Conservation (phyloP, 2,113 vertebrate species). For the Panthera uncia region DNA sequence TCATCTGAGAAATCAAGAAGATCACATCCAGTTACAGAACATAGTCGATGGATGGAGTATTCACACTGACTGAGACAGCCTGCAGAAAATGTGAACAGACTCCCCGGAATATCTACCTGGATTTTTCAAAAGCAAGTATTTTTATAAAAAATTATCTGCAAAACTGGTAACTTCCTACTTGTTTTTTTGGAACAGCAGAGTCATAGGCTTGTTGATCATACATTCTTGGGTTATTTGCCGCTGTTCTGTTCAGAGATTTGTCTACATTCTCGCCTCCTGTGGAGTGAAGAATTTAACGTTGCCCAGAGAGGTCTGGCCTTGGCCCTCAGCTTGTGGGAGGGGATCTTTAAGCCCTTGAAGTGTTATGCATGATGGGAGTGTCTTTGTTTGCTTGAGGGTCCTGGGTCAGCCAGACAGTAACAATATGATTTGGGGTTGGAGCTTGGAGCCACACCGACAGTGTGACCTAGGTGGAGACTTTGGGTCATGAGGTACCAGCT, state of each 20-base stretch:
- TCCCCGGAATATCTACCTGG: background rate
- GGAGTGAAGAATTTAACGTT: background rate
- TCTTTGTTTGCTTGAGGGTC: background rate
- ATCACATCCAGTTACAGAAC: background rate
- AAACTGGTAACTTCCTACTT: background rate
- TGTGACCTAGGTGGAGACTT: background rate
- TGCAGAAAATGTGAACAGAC: background rate
- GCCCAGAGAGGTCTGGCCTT: background rate
- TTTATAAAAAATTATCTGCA: background rate
- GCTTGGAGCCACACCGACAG: background rate
- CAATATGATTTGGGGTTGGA: background rate
- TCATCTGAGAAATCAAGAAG: conserved; percentile 36
- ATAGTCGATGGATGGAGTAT: background rate
- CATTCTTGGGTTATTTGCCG: background rate
- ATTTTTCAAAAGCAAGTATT: background rate
- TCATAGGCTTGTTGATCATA: background rate
- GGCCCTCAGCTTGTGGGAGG: background rate
- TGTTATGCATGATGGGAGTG: background rate
- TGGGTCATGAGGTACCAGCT: background rate
- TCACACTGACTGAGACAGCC: background rate
- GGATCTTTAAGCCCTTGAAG: background rate
- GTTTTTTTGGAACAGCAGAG: background rate
- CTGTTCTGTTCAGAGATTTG: background rate
- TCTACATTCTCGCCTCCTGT: background rate
- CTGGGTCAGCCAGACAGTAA: background rate